phyloP scores from a whole-genome alignment of 92 coral and sea anemone species.

The Epizoanthus rinbou region DNA sequence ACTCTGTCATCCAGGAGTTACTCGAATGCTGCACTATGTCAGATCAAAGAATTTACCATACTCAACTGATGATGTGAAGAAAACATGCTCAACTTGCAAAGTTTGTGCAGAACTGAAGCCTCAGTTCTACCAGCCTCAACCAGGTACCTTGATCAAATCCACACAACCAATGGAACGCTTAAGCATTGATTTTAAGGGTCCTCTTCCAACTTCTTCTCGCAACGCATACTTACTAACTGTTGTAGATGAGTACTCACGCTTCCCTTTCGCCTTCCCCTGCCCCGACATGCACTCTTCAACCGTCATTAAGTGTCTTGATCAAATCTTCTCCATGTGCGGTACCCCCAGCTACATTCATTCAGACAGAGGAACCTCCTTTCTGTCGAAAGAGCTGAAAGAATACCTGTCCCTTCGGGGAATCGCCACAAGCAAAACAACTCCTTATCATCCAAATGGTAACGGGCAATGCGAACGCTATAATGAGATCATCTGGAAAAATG shows the following conservation, averaged over 20 bases:
- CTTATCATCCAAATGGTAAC: conserved; percentile 45
- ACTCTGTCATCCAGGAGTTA: conserved; percentile 58
- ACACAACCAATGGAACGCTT: conserved; percentile 62
- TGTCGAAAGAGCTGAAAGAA: conserved; percentile 39
- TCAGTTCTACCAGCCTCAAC: conserved; percentile 49
- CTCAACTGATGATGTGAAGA: conserved; percentile 59
- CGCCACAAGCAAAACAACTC: too few relatives aligned
- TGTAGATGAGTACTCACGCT: conserved; percentile 51
- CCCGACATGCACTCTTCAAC: conserved; percentile 45
- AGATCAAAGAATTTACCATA: conserved; percentile 56
- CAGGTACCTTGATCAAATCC: conserved; percentile 47
- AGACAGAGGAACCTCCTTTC: conserved; percentile 32
- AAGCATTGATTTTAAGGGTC: conserved; percentile 64
- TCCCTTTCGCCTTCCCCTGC: conserved; percentile 48
- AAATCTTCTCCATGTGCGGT: conserved; percentile 47
- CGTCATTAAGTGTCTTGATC: conserved; percentile 47
- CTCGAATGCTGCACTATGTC: conserved; percentile 53
- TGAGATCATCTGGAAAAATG: conserved; percentile 55
- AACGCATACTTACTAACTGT: conserved; percentile 44
- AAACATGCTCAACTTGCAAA: conserved; percentile 25
- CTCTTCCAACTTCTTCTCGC: conserved; percentile 39
- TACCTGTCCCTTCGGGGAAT: conserved; percentile 45
- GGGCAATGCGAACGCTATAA: conserved; percentile 56
- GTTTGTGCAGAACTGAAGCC: conserved; percentile 61
- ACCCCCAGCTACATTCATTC: conserved; percentile 39